These are phyloP conservation scores for Synanthedon formicaeformis DNA, from an alignment of 2,888 invertebrate genomes.

Conservation along the genomic window DNA sequence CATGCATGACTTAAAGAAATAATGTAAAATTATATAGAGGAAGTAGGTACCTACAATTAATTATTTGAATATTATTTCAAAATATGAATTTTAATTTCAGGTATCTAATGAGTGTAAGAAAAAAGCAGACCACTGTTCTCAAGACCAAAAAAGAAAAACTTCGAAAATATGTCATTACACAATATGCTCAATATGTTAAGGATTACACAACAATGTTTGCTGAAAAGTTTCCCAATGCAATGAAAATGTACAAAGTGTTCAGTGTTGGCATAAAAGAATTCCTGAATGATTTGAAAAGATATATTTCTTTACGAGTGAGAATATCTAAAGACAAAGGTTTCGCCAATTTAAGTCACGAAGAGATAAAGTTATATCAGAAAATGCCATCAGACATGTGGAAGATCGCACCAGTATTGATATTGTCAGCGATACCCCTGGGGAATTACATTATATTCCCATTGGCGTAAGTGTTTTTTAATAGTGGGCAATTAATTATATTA, in stretches of 20 bases:
- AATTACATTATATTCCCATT: conserved; percentile 88
- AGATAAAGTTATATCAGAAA: conserved; percentile 80
- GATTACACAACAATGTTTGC: conserved; percentile 79
- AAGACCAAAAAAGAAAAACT: conserved; percentile 58
- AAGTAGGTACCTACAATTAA: too few relatives aligned
- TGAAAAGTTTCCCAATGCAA: conserved; percentile 81
- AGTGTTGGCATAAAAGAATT: conserved; percentile 82
- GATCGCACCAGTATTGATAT: conserved; percentile 82
- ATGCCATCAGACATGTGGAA: conserved; percentile 86
- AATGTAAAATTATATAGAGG: too few relatives aligned
- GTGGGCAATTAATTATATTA: not conserved
- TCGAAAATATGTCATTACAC: conserved; percentile 70
- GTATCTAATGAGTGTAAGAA: conserved; percentile 15
- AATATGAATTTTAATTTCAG: not conserved
- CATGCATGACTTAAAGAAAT: too few relatives aligned
- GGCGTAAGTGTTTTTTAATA: conserved; percentile 71
- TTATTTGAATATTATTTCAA: not conserved
- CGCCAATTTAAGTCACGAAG: conserved; percentile 71
- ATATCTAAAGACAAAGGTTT: conserved; percentile 63
- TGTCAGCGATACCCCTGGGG: conserved; percentile 85
- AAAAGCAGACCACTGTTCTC: conserved; percentile 40
- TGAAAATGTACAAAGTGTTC: conserved; percentile 81
- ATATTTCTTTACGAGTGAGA: conserved; percentile 66
- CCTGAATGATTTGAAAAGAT: conserved; percentile 76
- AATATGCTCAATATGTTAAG: conserved; percentile 79